phyloP scores from a whole-genome alignment of 2,113 vertebrate genomes.

The Pachypanchax playfairii region DNA sequence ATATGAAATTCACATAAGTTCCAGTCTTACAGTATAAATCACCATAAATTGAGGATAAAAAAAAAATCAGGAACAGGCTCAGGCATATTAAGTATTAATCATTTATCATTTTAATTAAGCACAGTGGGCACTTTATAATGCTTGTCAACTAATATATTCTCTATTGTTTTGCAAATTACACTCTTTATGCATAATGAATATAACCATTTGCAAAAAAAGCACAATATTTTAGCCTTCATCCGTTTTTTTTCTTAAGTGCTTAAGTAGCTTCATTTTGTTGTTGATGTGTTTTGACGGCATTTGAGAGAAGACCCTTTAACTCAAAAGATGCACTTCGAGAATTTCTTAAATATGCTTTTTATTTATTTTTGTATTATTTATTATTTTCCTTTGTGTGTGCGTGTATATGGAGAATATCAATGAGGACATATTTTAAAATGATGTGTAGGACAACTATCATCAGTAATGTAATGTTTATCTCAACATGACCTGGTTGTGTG shows the following conservation, averaged over 20 bases:
- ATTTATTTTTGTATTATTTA: conserved; percentile 13
- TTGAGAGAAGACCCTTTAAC: background rate
- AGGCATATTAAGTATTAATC: conserved; percentile 27
- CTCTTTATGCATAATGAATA: conserved; percentile 26
- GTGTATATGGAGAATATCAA: conserved; percentile 32
- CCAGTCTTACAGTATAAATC: conserved; percentile 15
- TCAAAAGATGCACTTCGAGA: background rate
- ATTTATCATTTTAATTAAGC: conserved; percentile 60
- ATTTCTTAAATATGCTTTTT: conserved; percentile 2
- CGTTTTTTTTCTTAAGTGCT: background rate
- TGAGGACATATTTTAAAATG: conserved; percentile 28
- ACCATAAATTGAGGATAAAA: background rate
- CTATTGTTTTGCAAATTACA: conserved; percentile 13
- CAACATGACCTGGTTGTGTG: conserved; percentile 20
- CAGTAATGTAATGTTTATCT: conserved; percentile 37
- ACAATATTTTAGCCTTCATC: conserved; percentile 4
- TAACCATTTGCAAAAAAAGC: conserved; percentile 21
- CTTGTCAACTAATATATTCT: conserved; percentile 17
- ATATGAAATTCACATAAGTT: conserved; percentile 6
- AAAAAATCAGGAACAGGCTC: background rate
- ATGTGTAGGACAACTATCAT: conserved; percentile 33
- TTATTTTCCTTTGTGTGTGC: too few relatives aligned
- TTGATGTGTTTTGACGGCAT: background rate
- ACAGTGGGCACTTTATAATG: conserved; percentile 41
- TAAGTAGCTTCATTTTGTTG: conserved; percentile 7